Evolutionary conservation across 64 coral and sea anemone genomes (phyloP).

Genomic region (Actinia equina): DNA sequence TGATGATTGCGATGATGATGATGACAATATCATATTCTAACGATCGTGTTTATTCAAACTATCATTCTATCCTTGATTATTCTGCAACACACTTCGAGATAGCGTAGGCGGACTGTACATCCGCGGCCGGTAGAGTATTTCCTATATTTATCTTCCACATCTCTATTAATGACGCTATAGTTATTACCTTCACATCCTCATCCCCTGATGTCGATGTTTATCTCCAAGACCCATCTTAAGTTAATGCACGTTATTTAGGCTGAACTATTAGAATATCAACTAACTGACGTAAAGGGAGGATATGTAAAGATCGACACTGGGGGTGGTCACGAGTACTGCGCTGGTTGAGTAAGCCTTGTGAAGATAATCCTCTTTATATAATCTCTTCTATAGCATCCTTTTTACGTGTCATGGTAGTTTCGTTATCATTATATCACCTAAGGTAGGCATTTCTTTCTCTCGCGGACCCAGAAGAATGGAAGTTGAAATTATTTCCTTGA

Average conservation of each 20-base stretch:
- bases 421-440: no score
- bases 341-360: no score
- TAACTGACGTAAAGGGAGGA: no score
- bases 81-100: no score
- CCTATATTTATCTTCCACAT: no score
- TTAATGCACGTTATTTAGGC: neutral
- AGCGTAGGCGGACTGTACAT: no score
- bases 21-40: neutral
- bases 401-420: no score
- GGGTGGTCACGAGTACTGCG: no score
- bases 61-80: no score
- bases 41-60: neutral
- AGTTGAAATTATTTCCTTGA: neutral
- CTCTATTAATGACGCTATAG: neutral
- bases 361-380: no score
- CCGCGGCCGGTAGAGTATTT: neutral
- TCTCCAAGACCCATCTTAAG: neutral
- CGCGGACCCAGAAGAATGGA: neutral
- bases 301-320: no score
- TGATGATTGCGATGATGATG: neutral
- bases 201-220: neutral
- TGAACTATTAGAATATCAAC: neutral
- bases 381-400: no score
- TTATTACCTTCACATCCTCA: neutral
- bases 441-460: neutral